Evolutionary conservation across 2,113 vertebrate species (phyloP).

Genomic region (Ivindomyrus marchei): DNA sequence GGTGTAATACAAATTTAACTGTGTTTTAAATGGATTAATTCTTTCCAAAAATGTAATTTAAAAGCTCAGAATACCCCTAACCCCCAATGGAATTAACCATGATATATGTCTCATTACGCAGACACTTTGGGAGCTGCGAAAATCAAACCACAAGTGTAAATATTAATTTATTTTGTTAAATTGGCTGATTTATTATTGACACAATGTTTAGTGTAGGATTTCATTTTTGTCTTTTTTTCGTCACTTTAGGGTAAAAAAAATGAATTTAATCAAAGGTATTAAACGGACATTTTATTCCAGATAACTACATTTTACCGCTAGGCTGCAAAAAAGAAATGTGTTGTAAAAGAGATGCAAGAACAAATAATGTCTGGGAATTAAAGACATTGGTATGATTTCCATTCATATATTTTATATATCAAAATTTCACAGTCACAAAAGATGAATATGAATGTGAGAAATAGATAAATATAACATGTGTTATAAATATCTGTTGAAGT

Average conservation of each 20-base stretch:
- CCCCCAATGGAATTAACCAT: neutral
- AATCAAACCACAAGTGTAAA: neutral
- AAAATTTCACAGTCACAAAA: neutral
- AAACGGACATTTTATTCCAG: neutral
- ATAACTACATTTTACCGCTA: neutral
- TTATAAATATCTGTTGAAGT: neutral
- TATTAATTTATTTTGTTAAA: neutral
- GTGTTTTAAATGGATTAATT: constrained; percentile 4
- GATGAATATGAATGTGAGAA: neutral
- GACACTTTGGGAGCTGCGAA: neutral
- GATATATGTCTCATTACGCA: neutral
- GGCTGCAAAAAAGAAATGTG: neutral
- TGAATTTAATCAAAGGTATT: neutral
- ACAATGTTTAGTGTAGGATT: neutral
- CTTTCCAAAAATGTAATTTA: neutral
- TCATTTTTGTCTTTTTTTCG: neutral
- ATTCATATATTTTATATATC: neutral
- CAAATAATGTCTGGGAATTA: neutral
- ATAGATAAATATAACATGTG: neutral
- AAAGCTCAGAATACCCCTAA: neutral
- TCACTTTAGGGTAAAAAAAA: neutral
- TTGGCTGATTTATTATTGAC: neutral
- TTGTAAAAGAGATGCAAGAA: neutral
- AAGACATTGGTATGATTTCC: neutral
- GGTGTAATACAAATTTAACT: neutral